Base-by-base conservation (phyloP, 2,797 vertebrate genomes). In the Catamblyrhynchus diadema region DNA sequence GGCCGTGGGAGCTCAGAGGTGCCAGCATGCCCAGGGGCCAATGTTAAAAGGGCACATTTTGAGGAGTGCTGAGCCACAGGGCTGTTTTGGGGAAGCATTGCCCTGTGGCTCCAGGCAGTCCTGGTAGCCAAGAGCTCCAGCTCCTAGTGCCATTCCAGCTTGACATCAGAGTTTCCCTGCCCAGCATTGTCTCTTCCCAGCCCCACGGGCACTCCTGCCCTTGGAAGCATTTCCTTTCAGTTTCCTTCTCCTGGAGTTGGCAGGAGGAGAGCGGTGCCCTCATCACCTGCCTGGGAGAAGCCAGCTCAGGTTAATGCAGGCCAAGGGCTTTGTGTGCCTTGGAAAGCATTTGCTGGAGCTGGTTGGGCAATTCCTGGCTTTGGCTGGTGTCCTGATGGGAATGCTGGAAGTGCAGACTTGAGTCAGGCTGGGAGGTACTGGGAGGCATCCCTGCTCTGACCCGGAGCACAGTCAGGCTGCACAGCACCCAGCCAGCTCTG, bases 351-450 rank as follows among this genome's bases (percentile, higher is more conserved):
- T 91, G 32, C 75, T 74, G 87, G 64, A 85, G 60, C 64, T 85
- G 60, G n/a, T 93, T 85, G 75, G 79, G 94, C 64, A 94, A 94
- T 95, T 75, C 79, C 74, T 85, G 90, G 42, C 74, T 91, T 94
- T 91, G 94, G 90, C 85, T 93, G 87, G 51, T 77, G 59, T 91
- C 81, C 87, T 45, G n/a, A 30, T 78, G 59, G 86, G 77, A 57
- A 86, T 73, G 79, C 85, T 91, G 81, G 84, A 66, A 66, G 39
- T 11, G 0, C 35, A 82, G 81, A 67, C 87, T 89, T 89, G 87
- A 88, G 35, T 50, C n/a, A n/a, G 74, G 90, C 81, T 91, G 71
- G 53, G 67, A 85, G 51, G 78, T 61, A 48, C 53, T 1, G 3
- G 33, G 24, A 56, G 73, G n/a, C 24, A 65, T 81, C 88, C 61